phyloP scores from a whole-genome alignment of 2,888 invertebrate genomes.

The Lydus trimaculatus region DNA sequence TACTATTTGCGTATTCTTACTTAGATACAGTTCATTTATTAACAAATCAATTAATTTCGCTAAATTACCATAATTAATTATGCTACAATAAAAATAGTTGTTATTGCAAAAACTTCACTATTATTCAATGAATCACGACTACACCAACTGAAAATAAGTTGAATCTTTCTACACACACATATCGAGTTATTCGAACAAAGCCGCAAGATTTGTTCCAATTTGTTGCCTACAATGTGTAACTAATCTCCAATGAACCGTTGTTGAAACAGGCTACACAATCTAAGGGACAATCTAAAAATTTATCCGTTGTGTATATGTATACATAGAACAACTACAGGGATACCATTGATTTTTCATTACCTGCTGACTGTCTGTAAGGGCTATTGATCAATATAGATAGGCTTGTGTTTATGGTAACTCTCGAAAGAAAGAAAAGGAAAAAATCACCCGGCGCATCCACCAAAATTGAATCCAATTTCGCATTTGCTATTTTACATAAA shows the following conservation, averaged over 20 bases:
- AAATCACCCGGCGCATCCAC: conserved; percentile 9
- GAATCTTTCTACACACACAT: conserved; percentile 5
- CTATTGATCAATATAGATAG: not conserved
- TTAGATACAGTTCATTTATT: too few species aligned
- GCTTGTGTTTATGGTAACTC: not conserved
- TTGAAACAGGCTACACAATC: not conserved
- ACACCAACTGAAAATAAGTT: not conserved
- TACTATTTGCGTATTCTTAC: too few species aligned
- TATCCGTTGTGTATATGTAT: conserved; percentile 15
- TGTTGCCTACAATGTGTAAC: conserved; percentile 25
- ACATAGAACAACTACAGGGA: conserved; percentile 11
- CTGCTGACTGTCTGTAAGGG: not conserved
- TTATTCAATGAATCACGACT: not conserved
- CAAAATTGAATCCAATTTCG: not conserved
- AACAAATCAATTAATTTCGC: too few species aligned
- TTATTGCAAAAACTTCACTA: not conserved
- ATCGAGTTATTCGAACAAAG: conserved; percentile 17
- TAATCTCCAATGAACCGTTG: conserved; percentile 22
- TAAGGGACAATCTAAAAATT: not conserved
- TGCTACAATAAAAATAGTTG: not conserved
- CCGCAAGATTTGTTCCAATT: conserved; percentile 33
- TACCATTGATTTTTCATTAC: conserved; percentile 29
- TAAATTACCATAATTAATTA: too few species aligned
- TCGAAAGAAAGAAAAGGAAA: not conserved
- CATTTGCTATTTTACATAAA: not conserved